Conservation (phyloP, 2,113 vertebrate genomes). For the Cervus canadensis region DNA sequence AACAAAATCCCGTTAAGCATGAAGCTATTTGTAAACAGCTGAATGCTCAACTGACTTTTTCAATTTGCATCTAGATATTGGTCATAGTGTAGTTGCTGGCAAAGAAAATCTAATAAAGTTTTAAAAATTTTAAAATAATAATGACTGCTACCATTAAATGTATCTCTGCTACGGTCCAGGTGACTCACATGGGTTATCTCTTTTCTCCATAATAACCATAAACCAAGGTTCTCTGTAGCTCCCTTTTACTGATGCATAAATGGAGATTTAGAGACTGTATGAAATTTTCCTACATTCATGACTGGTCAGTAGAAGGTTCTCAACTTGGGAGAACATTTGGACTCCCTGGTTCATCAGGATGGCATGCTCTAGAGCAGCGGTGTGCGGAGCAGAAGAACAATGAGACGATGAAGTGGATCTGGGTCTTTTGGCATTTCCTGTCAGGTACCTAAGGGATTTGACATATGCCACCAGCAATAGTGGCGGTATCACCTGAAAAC, state of each 20-base stretch:
- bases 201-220: neutral
- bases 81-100: neutral
- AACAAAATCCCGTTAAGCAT: neutral
- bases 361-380: neutral
- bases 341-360: neutral
- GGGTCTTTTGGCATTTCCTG: neutral
- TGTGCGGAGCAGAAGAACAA: neutral
- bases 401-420: neutral
- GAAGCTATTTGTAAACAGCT: conserved; percentile 47
- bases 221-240: neutral
- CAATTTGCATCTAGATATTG: conserved; percentile 33
- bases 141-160: neutral
- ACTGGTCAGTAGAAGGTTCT: neutral
- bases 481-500: neutral
- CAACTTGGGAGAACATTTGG: neutral
- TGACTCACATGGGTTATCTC: neutral
- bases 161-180: neutral
- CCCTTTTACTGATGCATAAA: neutral
- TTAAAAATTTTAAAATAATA: conserved; percentile 43
- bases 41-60: conserved; percentile 53
- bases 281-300: neutral
- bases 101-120: conserved; percentile 46
- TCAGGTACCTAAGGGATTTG: neutral
- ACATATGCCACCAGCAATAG: neutral
- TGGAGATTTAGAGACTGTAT: neutral